A percentile compares a stretch with the other conserved stretches of the same genome.
phyloP scores from a whole-genome alignment of 1,140 invertebrate species.

The Camponotus vicinus region DNA sequence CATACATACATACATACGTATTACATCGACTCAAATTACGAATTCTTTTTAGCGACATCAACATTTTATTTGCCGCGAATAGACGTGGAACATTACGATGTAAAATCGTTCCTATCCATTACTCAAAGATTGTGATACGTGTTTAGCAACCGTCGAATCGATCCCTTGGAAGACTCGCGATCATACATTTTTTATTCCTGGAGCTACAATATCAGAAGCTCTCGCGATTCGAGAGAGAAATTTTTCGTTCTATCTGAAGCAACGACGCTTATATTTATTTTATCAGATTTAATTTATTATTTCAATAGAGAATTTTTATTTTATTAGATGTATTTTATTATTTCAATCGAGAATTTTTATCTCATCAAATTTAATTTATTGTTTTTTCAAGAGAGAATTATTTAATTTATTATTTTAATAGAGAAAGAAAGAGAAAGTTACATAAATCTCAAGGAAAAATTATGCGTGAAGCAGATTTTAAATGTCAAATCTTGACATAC shows the following conservation, averaged over 20 bases:
- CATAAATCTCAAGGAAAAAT: no score
- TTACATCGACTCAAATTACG: constrained; percentile 29
- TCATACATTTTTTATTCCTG: constrained; percentile 30
- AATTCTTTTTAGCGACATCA: constrained; percentile 35
- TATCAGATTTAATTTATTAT: not conserved
- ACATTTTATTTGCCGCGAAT: constrained; percentile 32
- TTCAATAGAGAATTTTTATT: not conserved
- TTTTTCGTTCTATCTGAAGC: not conserved
- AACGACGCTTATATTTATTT: not conserved
- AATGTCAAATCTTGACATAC: no score
- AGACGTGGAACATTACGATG: constrained; percentile 22
- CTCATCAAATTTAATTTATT: not conserved
- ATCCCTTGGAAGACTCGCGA: constrained; percentile 33
- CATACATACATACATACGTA: not conserved
- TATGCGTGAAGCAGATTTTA: no score
- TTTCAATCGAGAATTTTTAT: not conserved
- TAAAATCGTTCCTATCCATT: constrained; percentile 31
- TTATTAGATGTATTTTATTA: not conserved
- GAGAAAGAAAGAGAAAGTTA: not conserved
- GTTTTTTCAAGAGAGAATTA: no score
- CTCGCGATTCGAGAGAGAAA: not conserved
- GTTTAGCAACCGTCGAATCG: constrained; percentile 50
- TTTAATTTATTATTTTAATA: not conserved
- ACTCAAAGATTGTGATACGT: not conserved
- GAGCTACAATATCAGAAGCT: constrained; percentile 19